These are phyloP conservation scores for Hyposmocoma kahamanoa DNA, from an alignment of 1,140 invertebrate genomes.

Conservation along the genomic window DNA sequence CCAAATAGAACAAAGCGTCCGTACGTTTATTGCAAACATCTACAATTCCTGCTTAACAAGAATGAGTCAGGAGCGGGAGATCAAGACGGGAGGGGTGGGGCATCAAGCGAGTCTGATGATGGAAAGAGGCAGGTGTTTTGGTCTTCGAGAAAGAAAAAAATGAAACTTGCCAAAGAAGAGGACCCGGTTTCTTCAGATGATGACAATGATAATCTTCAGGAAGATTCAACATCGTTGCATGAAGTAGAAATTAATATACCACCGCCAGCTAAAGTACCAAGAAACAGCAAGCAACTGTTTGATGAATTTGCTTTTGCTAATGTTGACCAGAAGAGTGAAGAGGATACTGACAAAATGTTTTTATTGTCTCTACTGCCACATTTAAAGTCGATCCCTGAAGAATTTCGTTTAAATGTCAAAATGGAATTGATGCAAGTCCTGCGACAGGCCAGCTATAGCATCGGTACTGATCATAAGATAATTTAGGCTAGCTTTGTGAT, in stretches of 20 bases:
- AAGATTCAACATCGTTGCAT: constrained; percentile 14
- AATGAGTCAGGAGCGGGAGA: constrained; percentile 14
- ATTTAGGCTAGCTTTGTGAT: no score
- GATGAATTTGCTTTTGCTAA: constrained; percentile 56
- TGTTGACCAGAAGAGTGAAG: constrained; percentile 38
- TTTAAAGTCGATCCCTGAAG: constrained; percentile 51
- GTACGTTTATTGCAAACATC: constrained; percentile 48
- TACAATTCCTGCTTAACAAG: constrained; percentile 50
- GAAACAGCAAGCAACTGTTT: constrained; percentile 13
- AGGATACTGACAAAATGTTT: constrained; percentile 57
- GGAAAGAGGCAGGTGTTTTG: constrained; percentile 27
- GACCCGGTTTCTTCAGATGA: constrained; percentile 38
- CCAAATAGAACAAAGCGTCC: constrained; percentile 44
- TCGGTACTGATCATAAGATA: neutral
- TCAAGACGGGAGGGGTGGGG: neutral
- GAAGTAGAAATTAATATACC: no score
- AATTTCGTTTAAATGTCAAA: constrained; percentile 48
- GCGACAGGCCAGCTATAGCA: constrained; percentile 48
- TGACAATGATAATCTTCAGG: constrained; percentile 24
- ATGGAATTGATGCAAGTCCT: constrained; percentile 65
- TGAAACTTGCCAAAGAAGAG: constrained; percentile 31
- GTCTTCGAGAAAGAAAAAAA: constrained; percentile 38
- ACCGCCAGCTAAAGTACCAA: constrained; percentile 14
- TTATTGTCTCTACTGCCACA: constrained; percentile 55
- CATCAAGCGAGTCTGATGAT: constrained; percentile 42